Base-by-base conservation (phyloP, 1,140 invertebrate genomes). In the Brevipalpus yothersi region DNA sequence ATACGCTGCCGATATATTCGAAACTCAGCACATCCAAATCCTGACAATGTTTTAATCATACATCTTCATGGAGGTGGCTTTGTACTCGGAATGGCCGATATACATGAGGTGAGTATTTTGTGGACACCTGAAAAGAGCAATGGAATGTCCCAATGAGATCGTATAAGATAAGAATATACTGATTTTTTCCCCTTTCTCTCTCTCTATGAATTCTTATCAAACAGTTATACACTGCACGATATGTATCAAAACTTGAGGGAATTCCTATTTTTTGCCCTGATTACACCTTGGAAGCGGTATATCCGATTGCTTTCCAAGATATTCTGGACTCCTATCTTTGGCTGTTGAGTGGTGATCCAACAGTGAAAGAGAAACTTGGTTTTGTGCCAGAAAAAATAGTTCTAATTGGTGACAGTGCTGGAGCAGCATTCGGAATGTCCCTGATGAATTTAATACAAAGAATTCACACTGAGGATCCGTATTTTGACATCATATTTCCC, bases 21-120 rank as follows among this genome's bases (percentile, higher is more conserved):
- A 51, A n/a, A 51, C 17, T 19, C n/a, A 51, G 2, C 9, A 19
- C n/a, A 51, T 19, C 49, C 49, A 51, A n/a, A 19, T n/a, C 12
- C 9, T n/a, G 10, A n/a, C 10, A 19, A 51, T 3, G 49, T 51
- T 51, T 8, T 64, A 40, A 57, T 65, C 39, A 61, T 99, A 64
- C 94, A 99, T 72, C 90, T 86, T 70, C 94, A 99, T 71, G 94
- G 94, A 9, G 94, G 94, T 45, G 94, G 94, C 5, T 98, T 96
- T 71, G 87, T 98, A 0, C 84, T 93, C 0, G 92, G 96, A 69
- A 91, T 84, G 45, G 93, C 91, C 0, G 83, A 84, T 66, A 90
- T 90, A 1, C 94, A 98, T 70, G 88, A 95, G 69, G 74, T 75
- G 63, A 51, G 49, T 17, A 51, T 19, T 17, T 17, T 19, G n/a